These are phyloP conservation scores for Rhadina sibilatrix DNA, from an alignment of 2,113 vertebrate genomes.

Conservation along the genomic window DNA sequence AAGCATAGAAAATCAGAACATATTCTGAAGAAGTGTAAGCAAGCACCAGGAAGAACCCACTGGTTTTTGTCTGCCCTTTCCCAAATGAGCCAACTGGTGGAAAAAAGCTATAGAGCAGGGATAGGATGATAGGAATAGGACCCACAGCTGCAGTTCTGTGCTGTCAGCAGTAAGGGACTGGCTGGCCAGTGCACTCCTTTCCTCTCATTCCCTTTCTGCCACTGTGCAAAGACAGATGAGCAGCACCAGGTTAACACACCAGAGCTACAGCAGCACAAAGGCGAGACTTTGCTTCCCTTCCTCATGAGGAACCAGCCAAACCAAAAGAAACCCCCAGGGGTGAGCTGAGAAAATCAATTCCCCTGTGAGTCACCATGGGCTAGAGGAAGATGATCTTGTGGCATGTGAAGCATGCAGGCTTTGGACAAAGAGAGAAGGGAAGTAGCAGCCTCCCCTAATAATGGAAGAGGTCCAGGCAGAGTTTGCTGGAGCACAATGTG, in stretches of 20 bases:
- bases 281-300: accelerated
- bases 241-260: background rate
- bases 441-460: background rate
- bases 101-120: slow-evolving; percentile 13
- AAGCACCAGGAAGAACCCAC: background rate
- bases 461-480: background rate
- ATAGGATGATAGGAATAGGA: slow-evolving; percentile 13
- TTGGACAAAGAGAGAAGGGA: slow-evolving; percentile 5
- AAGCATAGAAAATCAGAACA: background rate
- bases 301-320: background rate
- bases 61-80: background rate
- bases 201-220: background rate
- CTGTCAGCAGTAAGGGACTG: background rate
- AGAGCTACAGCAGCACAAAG: background rate
- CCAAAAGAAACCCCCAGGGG: background rate
- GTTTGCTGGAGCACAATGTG: background rate
- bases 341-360: background rate
- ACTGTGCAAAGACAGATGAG: background rate
- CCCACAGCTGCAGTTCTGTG: slow-evolving; percentile 34
- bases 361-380: background rate
- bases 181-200: background rate
- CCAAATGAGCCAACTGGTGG: slow-evolving; percentile 11
- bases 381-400: slow-evolving; percentile 26
- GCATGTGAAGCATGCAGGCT: slow-evolving; percentile 15
- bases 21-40: background rate